Conservation (phyloP, 2,888 invertebrate genomes). For the Clivina fossor region DNA sequence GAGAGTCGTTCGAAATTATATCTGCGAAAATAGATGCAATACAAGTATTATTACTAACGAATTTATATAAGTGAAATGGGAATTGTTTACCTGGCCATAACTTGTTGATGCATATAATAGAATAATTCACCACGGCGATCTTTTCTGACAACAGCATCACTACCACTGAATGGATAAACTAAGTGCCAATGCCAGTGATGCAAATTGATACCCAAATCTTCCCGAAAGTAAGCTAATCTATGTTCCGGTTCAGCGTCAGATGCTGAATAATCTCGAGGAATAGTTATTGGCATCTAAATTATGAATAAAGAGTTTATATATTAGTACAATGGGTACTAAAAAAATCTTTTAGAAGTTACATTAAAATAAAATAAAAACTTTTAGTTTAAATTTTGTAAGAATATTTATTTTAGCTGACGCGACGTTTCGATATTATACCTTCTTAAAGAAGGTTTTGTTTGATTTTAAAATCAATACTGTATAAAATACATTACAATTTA, state of each 20-base stretch:
- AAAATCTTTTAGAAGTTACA: no score
- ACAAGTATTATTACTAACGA: no score
- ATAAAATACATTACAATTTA: no score
- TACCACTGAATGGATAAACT: constrained; percentile 77
- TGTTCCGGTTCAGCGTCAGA: constrained; percentile 75
- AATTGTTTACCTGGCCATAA: constrained; percentile 59
- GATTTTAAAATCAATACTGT: no score
- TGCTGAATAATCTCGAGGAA: constrained; percentile 76
- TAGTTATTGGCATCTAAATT: constrained; percentile 68
- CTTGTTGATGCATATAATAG: constrained; percentile 77
- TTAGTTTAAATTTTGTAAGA: no score
- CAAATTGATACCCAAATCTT: constrained; percentile 81
- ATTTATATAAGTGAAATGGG: constrained; percentile 1
- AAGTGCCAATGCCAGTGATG: constrained; percentile 94
- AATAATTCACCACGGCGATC: constrained; percentile 79
- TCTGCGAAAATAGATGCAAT: no score
- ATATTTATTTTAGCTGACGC: no score
- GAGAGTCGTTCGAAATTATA: constrained; percentile 77
- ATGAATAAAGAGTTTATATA: no score
- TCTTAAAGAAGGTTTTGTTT: no score
- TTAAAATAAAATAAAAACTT: no score
- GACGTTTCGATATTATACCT: no score
- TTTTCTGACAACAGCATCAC: constrained; percentile 65
- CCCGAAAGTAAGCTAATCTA: constrained; percentile 79
- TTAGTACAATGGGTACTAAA: no score